These are phyloP conservation scores for Oryctes rhinoceros DNA, from an alignment of 1,140 invertebrate species.

Conservation along the genomic window DNA sequence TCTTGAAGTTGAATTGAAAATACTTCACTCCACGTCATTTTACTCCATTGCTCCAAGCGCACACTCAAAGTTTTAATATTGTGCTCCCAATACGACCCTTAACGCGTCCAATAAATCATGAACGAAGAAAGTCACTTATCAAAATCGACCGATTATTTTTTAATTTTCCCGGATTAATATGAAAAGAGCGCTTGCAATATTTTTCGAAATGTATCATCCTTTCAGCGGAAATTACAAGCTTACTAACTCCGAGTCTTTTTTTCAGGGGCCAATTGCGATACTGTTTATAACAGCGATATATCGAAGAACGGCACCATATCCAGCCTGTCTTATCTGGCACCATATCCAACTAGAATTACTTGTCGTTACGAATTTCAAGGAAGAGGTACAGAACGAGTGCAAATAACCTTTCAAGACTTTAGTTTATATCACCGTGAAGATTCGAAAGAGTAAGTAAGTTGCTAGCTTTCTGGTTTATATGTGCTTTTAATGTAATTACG, in stretches of 20 bases:
- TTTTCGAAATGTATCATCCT: no score
- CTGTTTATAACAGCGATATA: constrained; percentile 79
- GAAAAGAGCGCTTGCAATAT: neutral
- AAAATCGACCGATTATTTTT: neutral
- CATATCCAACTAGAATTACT: constrained; percentile 76
- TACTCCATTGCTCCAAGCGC: neutral
- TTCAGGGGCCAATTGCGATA: constrained; percentile 78
- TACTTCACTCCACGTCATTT: neutral
- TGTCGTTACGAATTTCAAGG: constrained; percentile 88
- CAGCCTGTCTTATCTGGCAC: constrained; percentile 78
- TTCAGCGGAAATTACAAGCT: no score
- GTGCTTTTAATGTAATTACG: neutral
- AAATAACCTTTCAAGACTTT: constrained; percentile 81
- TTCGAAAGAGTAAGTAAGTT: constrained; percentile 69
- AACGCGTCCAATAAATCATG: no score
- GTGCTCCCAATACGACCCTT: neutral
- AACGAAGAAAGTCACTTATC: no score
- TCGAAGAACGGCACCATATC: constrained; percentile 81
- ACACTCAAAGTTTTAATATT: neutral
- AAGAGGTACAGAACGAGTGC: constrained; percentile 80
- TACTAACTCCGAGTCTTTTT: neutral
- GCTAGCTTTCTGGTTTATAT: neutral
- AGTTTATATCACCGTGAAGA: constrained; percentile 67
- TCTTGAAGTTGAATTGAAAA: neutral
- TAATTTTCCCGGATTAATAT: neutral